Conservation (phyloP, 2,113 vertebrate species). For the Centropristis striata region DNA sequence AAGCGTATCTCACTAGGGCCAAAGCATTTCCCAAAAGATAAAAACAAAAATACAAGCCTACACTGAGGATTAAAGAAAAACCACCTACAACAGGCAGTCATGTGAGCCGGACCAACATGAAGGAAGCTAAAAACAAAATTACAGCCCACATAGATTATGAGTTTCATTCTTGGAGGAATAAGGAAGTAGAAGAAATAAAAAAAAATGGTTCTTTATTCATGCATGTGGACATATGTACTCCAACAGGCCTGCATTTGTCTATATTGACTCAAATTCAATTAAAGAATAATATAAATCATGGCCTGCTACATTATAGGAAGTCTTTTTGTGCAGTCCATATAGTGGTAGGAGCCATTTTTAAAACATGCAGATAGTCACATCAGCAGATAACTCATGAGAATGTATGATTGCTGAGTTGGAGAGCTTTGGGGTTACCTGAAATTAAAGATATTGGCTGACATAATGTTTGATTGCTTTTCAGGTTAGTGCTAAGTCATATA, state of each 20-base stretch:
- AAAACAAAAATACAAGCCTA: neutral
- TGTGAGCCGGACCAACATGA: conserved; percentile 12
- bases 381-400: neutral
- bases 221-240: neutral
- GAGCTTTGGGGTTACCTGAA: too few relatives aligned
- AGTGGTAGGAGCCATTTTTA: neutral
- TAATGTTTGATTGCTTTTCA: neutral
- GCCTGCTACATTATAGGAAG: too few relatives aligned
- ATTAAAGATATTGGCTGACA: neutral
- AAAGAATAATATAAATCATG: too few relatives aligned
- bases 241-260: too few relatives aligned
- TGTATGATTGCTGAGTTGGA: neutral
- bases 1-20: neutral
- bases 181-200: neutral
- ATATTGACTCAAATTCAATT: too few relatives aligned
- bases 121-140: neutral
- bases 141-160: neutral
- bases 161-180: neutral
- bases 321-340: too few relatives aligned
- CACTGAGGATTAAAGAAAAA: conserved; percentile 23
- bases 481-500: neutral
- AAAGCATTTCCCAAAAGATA: conserved; percentile 7
- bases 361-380: neutral
- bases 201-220: neutral
- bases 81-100: conserved; percentile 27